Percentiles rank a stretch among this genome's conserved stretches.
Conservation (phyloP, 2,888 invertebrate genomes). For the Limulus polyphemus region DNA sequence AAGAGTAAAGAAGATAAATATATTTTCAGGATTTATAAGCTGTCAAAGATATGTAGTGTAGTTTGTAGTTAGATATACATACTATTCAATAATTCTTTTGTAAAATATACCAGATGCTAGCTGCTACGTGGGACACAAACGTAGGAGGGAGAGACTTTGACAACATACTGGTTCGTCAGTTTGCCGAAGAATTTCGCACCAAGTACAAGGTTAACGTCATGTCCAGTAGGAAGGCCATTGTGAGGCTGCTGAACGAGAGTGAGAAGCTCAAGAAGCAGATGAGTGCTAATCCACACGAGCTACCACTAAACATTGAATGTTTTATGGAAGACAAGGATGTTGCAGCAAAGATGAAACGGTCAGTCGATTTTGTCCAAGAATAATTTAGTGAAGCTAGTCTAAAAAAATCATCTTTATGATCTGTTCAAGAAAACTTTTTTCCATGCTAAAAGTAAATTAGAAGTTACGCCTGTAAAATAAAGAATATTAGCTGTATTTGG, state of each 20-base stretch:
- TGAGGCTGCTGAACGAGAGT: constrained; percentile 77
- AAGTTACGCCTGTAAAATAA: too few relatives aligned
- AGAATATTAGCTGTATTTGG: too few relatives aligned
- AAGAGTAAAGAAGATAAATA: too few relatives aligned
- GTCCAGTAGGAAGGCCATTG: constrained; percentile 67
- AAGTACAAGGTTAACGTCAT: constrained; percentile 76
- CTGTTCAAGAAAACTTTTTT: too few relatives aligned
- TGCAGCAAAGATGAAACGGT: constrained; percentile 52
- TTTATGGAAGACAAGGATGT: constrained; percentile 98
- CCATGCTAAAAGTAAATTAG: too few relatives aligned
- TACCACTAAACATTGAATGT: constrained; percentile 94
- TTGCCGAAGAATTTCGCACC: constrained; percentile 71
- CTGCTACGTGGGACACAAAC: constrained; percentile 66
- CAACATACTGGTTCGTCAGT: constrained; percentile 67
- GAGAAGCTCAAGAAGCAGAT: constrained; percentile 98
- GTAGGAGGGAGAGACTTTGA: constrained; percentile 93
- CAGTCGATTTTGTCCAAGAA: not conserved
- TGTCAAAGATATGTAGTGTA: too few relatives aligned
- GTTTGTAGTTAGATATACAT: too few relatives aligned
- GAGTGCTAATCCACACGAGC: constrained; percentile 91
- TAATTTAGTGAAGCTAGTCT: too few relatives aligned
- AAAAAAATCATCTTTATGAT: too few relatives aligned
- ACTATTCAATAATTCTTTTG: not conserved
- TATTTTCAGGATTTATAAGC: too few relatives aligned
- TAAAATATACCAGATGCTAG: constrained; percentile 53